Conservation (phyloP, 2,888 invertebrate genomes). For the Apeira syringaria region DNA sequence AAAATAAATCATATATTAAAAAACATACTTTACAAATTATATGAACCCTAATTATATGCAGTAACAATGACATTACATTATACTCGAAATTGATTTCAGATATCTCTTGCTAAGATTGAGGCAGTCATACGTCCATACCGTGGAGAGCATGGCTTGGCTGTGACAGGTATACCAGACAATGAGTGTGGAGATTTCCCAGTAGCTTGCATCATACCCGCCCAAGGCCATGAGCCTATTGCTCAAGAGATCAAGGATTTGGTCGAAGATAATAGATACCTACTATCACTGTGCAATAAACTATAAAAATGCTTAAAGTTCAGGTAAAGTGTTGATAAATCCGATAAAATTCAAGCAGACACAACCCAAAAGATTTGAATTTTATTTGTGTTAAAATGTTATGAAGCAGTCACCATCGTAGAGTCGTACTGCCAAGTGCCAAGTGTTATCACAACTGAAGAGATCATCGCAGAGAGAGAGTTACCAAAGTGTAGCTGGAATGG, state of each 20-base stretch:
- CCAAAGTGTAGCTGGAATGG: conserved; percentile 11
- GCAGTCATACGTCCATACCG: conserved; percentile 47
- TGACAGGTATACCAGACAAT: conserved; percentile 44
- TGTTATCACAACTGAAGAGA: conserved; percentile 24
- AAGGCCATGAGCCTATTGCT: conserved; percentile 36
- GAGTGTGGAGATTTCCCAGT: conserved; percentile 49
- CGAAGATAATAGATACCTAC: too few species aligned
- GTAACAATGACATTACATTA: too few species aligned
- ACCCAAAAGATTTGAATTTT: conserved; percentile 2
- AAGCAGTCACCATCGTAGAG: conserved; percentile 18
- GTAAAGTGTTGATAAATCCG: conserved; percentile 7
- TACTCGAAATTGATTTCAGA: too few species aligned
- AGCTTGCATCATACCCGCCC: conserved; percentile 44
- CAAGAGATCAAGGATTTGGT: conserved; percentile 51
- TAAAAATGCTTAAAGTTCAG: too few species aligned
- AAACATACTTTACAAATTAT: too few species aligned
- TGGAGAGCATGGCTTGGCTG: conserved; percentile 48
- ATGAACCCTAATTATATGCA: too few species aligned
- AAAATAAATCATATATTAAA: too few species aligned
- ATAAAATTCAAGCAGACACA: conserved; percentile 11
- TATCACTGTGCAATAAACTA: too few species aligned
- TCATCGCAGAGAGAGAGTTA: neutral
- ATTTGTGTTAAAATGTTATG: conserved; percentile 25
- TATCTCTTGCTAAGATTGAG: conserved; percentile 52
- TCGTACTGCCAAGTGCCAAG: conserved; percentile 15